Base-by-base conservation (phyloP, 2,113 vertebrate species). In the Chaetodon trifascialis region DNA sequence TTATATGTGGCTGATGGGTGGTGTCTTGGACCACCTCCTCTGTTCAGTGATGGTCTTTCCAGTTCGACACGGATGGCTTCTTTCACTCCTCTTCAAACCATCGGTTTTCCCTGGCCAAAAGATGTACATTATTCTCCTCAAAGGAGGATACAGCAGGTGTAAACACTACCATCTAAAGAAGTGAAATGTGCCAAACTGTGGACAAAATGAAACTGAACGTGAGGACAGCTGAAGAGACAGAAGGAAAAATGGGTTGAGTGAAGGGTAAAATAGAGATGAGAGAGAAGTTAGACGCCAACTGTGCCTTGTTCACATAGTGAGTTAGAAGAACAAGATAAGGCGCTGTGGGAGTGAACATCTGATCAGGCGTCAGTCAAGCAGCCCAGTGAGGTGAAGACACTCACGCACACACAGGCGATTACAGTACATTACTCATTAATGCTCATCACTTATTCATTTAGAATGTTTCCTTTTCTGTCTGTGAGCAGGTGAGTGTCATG, bases 321-420 rank as follows among this genome's bases (percentile, higher is more conserved):
- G 1, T 16, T n/a, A 64, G 38, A 25, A 46, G 40, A 47, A 54
- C 21, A 19, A 25, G 14, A 62, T 47, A 17, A 51, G 36, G 17
- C 59, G 23, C 59, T 44, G 42, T 49, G 49, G 21, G 25, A 55
- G n/a, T 30, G 58, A 71, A 73, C 70, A 56, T 56, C 30, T 67
- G 68, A 71, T 46, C 67, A 38, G 38, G 19, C 36, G 46, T 40
- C 36, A 55, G 44, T 82, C 62, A 73, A 34, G 54, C 46, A 25
- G 21, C 65, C 38, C 69, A 30, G 54, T 4, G 12, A 54, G 69
- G 55, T 34, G 64, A 52, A 21, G 3, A 55, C 51, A 5, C 38
- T 36, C 70, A 62, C 23, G 23, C 64, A 42, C 64, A 55, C 19
- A 46, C 1, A 30, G 30, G 6, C 30, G 73, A 46, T 34, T 64